phyloP scores from a whole-genome alignment of 1,140 invertebrate genomes.

The Papilio aristodemus region DNA sequence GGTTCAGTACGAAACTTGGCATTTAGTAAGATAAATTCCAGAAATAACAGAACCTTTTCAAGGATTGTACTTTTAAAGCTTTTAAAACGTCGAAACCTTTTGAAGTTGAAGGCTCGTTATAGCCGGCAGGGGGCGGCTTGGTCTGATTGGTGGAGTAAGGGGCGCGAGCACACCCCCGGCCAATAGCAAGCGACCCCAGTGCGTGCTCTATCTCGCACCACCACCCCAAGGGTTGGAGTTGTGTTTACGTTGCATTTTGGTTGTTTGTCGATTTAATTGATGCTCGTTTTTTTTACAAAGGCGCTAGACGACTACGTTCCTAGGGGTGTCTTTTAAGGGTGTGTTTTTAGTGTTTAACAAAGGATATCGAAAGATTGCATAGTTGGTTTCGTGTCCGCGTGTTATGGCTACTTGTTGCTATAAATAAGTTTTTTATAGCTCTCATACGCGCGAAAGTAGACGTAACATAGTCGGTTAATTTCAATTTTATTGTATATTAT shows the following conservation, averaged over 20 bases:
- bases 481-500: too few relatives aligned
- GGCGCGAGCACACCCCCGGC: constrained; percentile 44
- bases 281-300: constrained; percentile 58
- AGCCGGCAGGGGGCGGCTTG: constrained; percentile 37
- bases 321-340: constrained; percentile 37
- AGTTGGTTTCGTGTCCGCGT: neutral
- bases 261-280: constrained; percentile 75
- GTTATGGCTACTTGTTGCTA: constrained; percentile 3
- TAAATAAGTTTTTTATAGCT: neutral
- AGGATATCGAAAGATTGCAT: neutral
- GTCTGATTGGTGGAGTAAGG: constrained; percentile 49
- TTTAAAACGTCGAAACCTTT: constrained; percentile 40
- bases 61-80: constrained; percentile 33
- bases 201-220: constrained; percentile 64
- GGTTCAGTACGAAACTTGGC: too few relatives aligned
- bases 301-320: constrained; percentile 33
- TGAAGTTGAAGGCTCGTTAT: constrained; percentile 36
- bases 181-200: constrained; percentile 47
- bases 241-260: constrained; percentile 66
- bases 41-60: neutral
- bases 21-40: neutral
- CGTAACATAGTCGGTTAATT: too few relatives aligned
- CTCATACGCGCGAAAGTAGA: neutral
- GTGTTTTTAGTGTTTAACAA: constrained; percentile 26
- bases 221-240: constrained; percentile 59